phyloP scores from a whole-genome alignment of 2,113 vertebrate genomes.

The Ochotona curzoniae region DNA sequence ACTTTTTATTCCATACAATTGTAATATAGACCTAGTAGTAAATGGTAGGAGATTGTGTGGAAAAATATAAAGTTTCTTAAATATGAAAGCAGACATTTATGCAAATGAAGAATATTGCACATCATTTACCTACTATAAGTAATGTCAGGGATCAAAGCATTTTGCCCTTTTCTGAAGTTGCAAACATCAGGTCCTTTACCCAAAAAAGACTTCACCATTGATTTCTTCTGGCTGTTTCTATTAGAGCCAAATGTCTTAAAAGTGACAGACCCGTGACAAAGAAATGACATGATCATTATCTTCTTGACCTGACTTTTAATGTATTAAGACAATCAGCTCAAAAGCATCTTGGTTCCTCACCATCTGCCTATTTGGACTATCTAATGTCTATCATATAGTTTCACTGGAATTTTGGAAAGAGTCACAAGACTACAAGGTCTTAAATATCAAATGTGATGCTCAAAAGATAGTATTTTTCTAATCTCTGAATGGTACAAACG shows the following conservation, averaged over 20 bases:
- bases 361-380: neutral
- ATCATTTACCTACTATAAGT: neutral
- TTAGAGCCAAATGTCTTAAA: constrained; percentile 40
- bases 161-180: constrained; percentile 40
- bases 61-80: constrained; percentile 19
- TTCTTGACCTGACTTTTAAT: neutral
- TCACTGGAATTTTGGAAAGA: neutral
- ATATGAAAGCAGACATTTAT: neutral
- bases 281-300: neutral
- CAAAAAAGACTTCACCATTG: neutral
- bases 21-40: neutral
- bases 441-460: constrained; percentile 1
- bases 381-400: neutral
- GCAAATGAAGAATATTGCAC: neutral
- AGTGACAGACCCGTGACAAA: neutral
- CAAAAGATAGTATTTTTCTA: constrained; percentile 4
- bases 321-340: neutral
- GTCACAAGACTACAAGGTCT: neutral
- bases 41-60: neutral
- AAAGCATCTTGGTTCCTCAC: neutral
- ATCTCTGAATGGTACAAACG: neutral
- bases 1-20: neutral
- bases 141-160: constrained; percentile 20
- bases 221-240: constrained; percentile 28
- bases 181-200: neutral